These are phyloP conservation scores for Dasysyrphus tricinctus DNA, from an alignment of 2,888 invertebrate species.

Conservation along the genomic window DNA sequence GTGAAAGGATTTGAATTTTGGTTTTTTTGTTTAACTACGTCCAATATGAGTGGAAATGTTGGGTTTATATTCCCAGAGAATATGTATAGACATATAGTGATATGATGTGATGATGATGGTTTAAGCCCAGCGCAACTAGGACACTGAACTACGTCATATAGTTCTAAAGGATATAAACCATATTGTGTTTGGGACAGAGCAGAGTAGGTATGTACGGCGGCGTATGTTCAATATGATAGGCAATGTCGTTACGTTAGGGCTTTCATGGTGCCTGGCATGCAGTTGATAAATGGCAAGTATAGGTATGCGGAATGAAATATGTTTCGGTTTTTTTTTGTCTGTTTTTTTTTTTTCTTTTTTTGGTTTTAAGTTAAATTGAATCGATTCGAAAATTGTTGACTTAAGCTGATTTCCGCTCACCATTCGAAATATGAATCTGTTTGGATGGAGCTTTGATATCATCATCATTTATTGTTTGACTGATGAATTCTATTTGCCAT, in stretches of 20 bases:
- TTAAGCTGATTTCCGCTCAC: conserved; percentile 63
- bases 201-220: too few relatives aligned
- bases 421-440: conserved; percentile 60
- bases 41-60: conserved; percentile 32
- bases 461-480: conserved; percentile 26
- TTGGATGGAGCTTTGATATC: conserved; percentile 54
- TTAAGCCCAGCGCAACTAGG: not conserved
- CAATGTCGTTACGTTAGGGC: conserved; percentile 17
- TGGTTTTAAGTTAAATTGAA: conserved; percentile 38
- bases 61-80: conserved; percentile 7
- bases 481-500: conserved; percentile 31
- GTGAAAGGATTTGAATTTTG: conserved; percentile 38
- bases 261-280: conserved; percentile 18
- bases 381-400: conserved; percentile 61
- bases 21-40: conserved; percentile 16
- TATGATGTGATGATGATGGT: not conserved
- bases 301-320: conserved; percentile 39
- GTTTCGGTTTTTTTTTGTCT: conserved; percentile 5
- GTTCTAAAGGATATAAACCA: conserved; percentile 7
- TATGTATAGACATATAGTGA: not conserved
- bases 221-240: not conserved
- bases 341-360: conserved; percentile 20
- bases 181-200: conserved; percentile 6
- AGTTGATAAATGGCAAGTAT: conserved; percentile 23
- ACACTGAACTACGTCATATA: conserved; percentile 21